Evolutionary conservation across 2,888 invertebrate genomes (phyloP).

Genomic region (Acleris sparsana): DNA sequence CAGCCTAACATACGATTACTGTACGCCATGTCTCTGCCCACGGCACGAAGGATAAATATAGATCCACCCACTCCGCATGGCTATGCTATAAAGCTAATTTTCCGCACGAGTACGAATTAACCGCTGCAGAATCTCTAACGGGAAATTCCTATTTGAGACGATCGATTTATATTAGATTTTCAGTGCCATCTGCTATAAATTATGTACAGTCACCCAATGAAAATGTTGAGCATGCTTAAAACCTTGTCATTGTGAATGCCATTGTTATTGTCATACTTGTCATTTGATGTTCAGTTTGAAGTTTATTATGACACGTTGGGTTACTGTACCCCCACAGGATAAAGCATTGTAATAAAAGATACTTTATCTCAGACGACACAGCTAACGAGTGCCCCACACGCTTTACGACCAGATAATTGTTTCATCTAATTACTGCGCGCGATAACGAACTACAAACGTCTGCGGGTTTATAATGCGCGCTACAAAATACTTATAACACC

Average conservation of each 20-base stretch:
- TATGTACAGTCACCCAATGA: no score
- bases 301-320: no score
- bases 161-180: no score
- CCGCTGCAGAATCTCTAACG: slow-evolving; percentile 20
- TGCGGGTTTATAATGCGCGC: slow-evolving; percentile 13
- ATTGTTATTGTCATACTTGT: no score
- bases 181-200: no score
- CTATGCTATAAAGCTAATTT: slow-evolving; percentile 28
- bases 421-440: slow-evolving; percentile 28
- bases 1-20: slow-evolving; percentile 33
- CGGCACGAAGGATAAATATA: slow-evolving; percentile 53
- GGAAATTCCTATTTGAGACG: not conserved
- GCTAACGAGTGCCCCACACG: slow-evolving; percentile 22
- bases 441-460: slow-evolving; percentile 16
- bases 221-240: no score
- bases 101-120: slow-evolving; percentile 27
- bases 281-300: no score
- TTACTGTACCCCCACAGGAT: not conserved
- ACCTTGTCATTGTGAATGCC: no score
- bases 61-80: slow-evolving; percentile 52
- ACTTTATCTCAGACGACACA: slow-evolving; percentile 15
- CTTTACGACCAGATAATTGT: slow-evolving; percentile 32
- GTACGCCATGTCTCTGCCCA: slow-evolving; percentile 41
- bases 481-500: slow-evolving; percentile 7
- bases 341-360: not conserved